Evolutionary conservation across 92 coral and sea anemone species (phyloP).

Genomic region (Palythoa caribaeorum): DNA sequence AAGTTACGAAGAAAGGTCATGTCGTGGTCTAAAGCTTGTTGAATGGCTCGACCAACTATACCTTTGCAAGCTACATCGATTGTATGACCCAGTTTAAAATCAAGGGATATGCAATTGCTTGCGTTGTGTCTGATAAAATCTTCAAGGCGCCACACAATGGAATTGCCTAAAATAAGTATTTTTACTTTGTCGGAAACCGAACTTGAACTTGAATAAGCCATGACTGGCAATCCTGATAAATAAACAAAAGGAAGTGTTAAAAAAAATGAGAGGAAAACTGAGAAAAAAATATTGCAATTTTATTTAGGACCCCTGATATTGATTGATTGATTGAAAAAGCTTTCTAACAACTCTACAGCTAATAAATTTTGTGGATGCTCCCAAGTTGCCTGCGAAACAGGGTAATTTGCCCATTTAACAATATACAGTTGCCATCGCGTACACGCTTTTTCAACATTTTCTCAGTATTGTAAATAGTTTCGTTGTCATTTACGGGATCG

Average conservation of each 20-base stretch:
- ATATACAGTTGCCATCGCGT: neutral
- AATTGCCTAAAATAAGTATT: constrained; percentile 27
- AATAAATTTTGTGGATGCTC: constrained; percentile 15
- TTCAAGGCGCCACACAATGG: constrained; percentile 32
- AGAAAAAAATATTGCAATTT: neutral
- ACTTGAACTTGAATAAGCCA: constrained; percentile 12
- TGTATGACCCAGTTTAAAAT: neutral
- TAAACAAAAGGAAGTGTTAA: neutral
- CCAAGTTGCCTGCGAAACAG: constrained; percentile 33
- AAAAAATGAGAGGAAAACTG: neutral
- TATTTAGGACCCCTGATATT: neutral
- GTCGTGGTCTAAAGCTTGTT: neutral
- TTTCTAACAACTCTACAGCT: neutral
- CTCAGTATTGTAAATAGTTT: constrained; percentile 39
- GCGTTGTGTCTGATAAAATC: neutral
- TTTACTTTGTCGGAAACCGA: neutral
- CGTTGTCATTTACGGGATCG: constrained; percentile 36
- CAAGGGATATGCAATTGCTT: neutral
- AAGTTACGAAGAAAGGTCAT: neutral
- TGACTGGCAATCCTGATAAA: neutral
- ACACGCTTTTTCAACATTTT: neutral
- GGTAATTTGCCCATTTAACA: constrained; percentile 1
- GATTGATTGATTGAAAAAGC: too few relatives aligned
- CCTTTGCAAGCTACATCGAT: neutral
- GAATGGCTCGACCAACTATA: neutral